Percentiles rank a stretch among this genome's conserved stretches.
Conservation (phyloP, 2,113 vertebrate genomes). For the Melanocharis versteri region DNA sequence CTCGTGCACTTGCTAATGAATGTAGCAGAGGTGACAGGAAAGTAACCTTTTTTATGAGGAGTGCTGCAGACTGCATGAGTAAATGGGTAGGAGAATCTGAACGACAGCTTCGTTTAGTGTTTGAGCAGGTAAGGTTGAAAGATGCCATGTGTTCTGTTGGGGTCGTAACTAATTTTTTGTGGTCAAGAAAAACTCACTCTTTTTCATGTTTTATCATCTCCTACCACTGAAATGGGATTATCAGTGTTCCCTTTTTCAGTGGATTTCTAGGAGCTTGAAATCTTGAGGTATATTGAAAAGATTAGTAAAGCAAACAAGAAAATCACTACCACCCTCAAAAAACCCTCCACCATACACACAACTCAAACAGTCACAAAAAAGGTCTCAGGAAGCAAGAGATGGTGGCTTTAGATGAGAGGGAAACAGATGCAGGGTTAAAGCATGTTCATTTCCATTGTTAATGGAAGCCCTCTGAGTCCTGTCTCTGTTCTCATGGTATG, state of each 20-base stretch:
- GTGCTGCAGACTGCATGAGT: conserved; percentile 91
- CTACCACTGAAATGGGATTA: not conserved
- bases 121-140: conserved; percentile 86
- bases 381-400: not conserved
- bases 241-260: not conserved
- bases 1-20: conserved; percentile 91
- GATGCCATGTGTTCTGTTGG: not conserved
- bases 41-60: conserved; percentile 94
- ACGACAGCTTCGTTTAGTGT: conserved; percentile 86
- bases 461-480: not conserved
- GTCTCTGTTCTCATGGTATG: not conserved
- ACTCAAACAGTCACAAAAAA: not conserved
- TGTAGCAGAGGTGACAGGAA: conserved; percentile 85
- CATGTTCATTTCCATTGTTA: not conserved
- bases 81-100: conserved; percentile 97
- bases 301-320: not conserved
- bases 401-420: not conserved
- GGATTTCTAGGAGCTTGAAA: not conserved
- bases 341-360: not conserved
- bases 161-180: not conserved
- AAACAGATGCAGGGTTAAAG: not conserved
- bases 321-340: not conserved
- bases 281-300: not conserved
- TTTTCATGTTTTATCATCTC: not conserved
- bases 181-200: not conserved